These are phyloP conservation scores for Psilanteris sp. DNA, from an alignment of 1,140 invertebrate species.

Conservation along the genomic window DNA sequence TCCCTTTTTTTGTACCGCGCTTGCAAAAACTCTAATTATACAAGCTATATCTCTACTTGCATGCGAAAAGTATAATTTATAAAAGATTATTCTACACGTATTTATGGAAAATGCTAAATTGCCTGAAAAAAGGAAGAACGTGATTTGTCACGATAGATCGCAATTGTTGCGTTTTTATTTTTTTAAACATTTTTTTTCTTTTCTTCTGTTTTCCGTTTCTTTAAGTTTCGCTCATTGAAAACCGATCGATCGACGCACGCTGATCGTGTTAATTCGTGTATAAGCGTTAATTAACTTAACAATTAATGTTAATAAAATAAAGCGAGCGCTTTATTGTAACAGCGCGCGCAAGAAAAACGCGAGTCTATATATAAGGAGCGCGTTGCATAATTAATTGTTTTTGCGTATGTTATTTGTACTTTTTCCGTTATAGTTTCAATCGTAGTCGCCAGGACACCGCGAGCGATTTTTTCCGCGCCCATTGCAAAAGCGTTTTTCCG, in stretches of 20 bases:
- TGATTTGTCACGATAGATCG: conserved; percentile 8
- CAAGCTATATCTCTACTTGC: conserved; percentile 44
- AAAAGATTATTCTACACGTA: conserved; percentile 48
- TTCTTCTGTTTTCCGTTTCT: no score
- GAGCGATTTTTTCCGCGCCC: conserved; percentile 41
- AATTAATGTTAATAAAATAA: conserved; percentile 24
- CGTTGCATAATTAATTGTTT: conserved; percentile 59
- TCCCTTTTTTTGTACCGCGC: conserved; percentile 20
- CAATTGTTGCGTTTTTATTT: no score
- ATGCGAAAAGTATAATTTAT: conserved; percentile 55
- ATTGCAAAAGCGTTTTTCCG: conserved; percentile 54
- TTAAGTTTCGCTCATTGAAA: conserved; percentile 16
- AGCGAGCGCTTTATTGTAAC: conserved; percentile 5
- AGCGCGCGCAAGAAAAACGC: conserved; percentile 5
- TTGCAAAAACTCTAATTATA: conserved; percentile 55
- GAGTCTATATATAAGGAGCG: conserved; percentile 3
- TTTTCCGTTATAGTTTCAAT: conserved; percentile 28
- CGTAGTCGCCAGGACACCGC: conserved; percentile 30
- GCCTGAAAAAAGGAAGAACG: conserved; percentile 24
- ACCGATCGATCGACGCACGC: conserved; percentile 15
- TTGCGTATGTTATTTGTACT: conserved; percentile 25
- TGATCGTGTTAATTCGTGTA: background rate
- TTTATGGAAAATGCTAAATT: conserved; percentile 55
- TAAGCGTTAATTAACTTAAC: conserved; percentile 14
- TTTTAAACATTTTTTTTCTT: no score